Conservation (phyloP, 92 coral and sea anemone species). For the Virgularia gustaviana region DNA sequence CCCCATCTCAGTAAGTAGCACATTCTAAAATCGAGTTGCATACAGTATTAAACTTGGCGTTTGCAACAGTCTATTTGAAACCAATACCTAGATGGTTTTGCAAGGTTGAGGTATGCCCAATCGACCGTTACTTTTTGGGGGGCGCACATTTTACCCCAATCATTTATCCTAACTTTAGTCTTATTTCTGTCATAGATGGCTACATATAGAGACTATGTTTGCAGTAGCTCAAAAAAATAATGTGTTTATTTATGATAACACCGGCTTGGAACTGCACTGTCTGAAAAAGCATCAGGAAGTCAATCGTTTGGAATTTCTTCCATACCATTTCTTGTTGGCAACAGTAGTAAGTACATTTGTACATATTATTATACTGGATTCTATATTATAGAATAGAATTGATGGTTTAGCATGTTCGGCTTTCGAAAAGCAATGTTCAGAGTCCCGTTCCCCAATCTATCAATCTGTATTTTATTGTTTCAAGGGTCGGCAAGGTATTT, state of each 20-base stretch:
- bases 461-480: background rate
- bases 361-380: background rate
- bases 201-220: conserved; percentile 97
- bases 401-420: too few relatives aligned
- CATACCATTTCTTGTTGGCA: conserved; percentile 88
- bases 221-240: conserved; percentile 96
- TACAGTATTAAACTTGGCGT: too few relatives aligned
- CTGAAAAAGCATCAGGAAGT: conserved; percentile 72
- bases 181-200: too few relatives aligned
- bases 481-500: conserved; percentile 74
- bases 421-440: too few relatives aligned
- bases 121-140: background rate
- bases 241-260: conserved; percentile 91
- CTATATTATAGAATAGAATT: too few relatives aligned
- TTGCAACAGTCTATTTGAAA: background rate
- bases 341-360: conserved; percentile 76
- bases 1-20: too few relatives aligned
- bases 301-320: conserved; percentile 87
- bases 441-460: background rate
- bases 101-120: background rate
- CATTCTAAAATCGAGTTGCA: too few relatives aligned
- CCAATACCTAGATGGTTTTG: background rate
- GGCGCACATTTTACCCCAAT: too few relatives aligned
- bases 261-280: conserved; percentile 88
- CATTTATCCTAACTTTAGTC: background rate